Evolutionary conservation across 2,888 invertebrate species (phyloP), one percentile per base, ranked within the genome.

Genomic region (Hypselothyrea guttata): DNA sequence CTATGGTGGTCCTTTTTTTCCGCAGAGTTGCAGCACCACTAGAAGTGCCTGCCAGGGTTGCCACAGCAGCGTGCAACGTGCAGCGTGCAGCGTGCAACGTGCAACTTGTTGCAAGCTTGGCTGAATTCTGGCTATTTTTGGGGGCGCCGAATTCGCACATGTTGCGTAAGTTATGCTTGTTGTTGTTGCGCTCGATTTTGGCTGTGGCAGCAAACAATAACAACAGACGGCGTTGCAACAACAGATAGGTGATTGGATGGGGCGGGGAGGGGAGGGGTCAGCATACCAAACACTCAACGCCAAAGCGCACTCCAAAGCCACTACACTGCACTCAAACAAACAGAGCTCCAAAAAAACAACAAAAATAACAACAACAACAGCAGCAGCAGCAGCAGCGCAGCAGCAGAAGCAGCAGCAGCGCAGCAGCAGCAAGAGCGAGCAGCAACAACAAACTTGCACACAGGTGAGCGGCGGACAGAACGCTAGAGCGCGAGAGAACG

Each of bases 281-380:
- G 73, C 85, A 79, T 79, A 79, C 78, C 78, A 84, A 85, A 83
- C 78, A 78, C 85, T 79, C 78, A 83, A 79, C 83, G 81, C 76
- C 85, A 71, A 77, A 75, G 74, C 78, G 85, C 85, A 79, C 85
- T 82, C 68, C 62, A 75, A 69, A 42, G 60, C 71, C 78, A 74
- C 78, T 77, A 71, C 72, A 70, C 49, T 71, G 67, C 71, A 67
- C 83, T 71, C 75, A 47, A 59, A 74, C 70, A 71, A 71, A 73
- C 73, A 73, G 61, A 68, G 41, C 62, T 52, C 49, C 65, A 49
- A 53, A 59, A 55, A 52, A 53, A 37, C 55, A 60, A 41, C 48
- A 60, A 49, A 60, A 56, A 37, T 60, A 62, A 35, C 77, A 68
- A 70, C 64, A 63, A 47, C 57, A 71, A 49, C 58, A 61, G 34